Percentiles rank a stretch among this genome's conserved stretches.
Evolutionary conservation across 2,113 vertebrate genomes (phyloP).

Genomic region (Campylomormyrus tamandua): DNA sequence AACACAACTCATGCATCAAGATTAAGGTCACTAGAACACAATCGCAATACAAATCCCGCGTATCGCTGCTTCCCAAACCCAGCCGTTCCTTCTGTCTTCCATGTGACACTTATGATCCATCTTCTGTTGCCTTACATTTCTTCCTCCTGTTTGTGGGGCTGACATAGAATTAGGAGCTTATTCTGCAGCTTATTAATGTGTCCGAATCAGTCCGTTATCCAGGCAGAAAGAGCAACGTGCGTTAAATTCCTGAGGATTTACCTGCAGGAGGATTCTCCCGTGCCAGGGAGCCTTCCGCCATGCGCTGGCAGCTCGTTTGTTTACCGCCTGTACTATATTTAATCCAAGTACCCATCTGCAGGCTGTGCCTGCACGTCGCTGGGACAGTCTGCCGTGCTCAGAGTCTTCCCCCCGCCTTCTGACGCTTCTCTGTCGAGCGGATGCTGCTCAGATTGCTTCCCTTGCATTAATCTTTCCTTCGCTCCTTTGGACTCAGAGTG

Average conservation of each 20-base stretch:
- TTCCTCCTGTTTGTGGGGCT: neutral
- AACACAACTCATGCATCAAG: neutral
- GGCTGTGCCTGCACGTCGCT: neutral
- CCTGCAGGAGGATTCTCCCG: slow-evolving; percentile 4
- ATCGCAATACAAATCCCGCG: neutral
- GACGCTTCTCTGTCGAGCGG: neutral
- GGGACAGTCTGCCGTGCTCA: neutral
- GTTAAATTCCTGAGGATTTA: slow-evolving; percentile 14
- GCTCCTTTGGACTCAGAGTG: neutral
- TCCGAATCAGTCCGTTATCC: slow-evolving; percentile 15
- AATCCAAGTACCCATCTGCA: slow-evolving; percentile 17
- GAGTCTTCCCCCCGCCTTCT: neutral
- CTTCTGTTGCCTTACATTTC: neutral
- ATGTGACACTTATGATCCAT: neutral
- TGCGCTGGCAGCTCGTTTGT: slow-evolving; percentile 19
- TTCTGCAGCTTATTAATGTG: slow-evolving; percentile 5
- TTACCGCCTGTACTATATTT: slow-evolving; percentile 20
- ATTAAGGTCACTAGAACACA: neutral
- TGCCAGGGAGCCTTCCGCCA: neutral
- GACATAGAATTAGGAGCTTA: slow-evolving; percentile 14
- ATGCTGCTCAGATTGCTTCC: neutral
- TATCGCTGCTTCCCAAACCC: neutral
- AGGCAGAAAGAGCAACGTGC: slow-evolving; percentile 2
- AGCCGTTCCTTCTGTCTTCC: neutral
- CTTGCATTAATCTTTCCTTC: neutral